Evolutionary conservation across 2,113 vertebrate species (phyloP), one percentile per base, ranked within the genome.

Genomic region (Triplophysa siluroides): DNA sequence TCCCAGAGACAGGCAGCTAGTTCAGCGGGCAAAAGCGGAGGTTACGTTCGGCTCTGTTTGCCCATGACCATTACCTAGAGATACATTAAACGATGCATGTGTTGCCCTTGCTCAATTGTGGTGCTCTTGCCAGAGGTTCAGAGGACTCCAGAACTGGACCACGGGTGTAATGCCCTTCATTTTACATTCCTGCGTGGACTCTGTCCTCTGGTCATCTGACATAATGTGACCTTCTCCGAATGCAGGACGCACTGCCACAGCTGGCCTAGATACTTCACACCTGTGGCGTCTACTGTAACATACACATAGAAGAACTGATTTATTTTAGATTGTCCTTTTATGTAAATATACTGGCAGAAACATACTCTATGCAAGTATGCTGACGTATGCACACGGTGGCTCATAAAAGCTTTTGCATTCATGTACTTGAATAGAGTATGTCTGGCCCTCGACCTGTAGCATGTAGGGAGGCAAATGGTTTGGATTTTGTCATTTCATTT

Each of bases 121-220:
- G 83, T 85, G 80, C 80, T 82, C 78, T 79, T 71, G 56, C 80
- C 77, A 72, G 61, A 85, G 45, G 80, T 76, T 72, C 70, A 77
- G 68, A 58, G 54, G 78, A 33, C 70, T 73, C 79, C 47, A 71
- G 19, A 76, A 79, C n/a, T 69, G 54, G 65, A 38, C 33, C 56
- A 45, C 7, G 2, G 80, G 76, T 70, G n/a, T 54, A 54, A 45
- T 14, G 54, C 71, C 58, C 80, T 4, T 71, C 62, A 52, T 58
- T 21, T 43, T 76, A 84, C 75, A 84, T 81, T 81, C 70, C 64
- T 76, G 71, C 41, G 38, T 81, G 75, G 74, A 19, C 64, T 81
- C 69, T 69, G 19, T 71, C 18, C 72, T 65, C 61, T 52, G 61
- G 62, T 29, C 23, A 33, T 76, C 29, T 65, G 41, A 62, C 50